Conservation (phyloP, 2,888 invertebrate species). For the Copidosoma aretas region DNA sequence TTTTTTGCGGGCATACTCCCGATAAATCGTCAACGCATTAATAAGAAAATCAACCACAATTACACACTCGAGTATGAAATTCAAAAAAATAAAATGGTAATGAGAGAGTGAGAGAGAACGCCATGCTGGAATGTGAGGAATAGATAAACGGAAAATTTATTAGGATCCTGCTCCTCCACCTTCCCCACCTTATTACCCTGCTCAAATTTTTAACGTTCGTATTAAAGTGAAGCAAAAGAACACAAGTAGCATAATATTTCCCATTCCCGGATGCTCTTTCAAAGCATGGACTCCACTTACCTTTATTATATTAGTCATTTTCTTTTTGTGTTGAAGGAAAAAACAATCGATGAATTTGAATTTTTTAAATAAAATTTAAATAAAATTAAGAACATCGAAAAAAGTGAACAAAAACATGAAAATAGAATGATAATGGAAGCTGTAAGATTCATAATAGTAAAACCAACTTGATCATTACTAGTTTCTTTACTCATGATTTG, state of each 20-base stretch:
- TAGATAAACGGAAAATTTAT: conserved; percentile 25
- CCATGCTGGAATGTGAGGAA: conserved; percentile 22
- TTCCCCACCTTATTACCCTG: conserved; percentile 31
- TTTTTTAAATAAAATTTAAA: conserved; percentile 33
- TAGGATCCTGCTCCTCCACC: conserved; percentile 32
- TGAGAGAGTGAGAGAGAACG: conserved; percentile 15
- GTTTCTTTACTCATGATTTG: conserved; percentile 60
- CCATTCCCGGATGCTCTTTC: conserved; percentile 42
- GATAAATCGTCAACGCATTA: conserved; percentile 16
- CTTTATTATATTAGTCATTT: conserved; percentile 45
- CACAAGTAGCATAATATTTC: conserved; percentile 39
- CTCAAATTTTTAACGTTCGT: conserved; percentile 38
- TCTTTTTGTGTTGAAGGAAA: conserved; percentile 42
- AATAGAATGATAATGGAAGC: conserved; percentile 20
- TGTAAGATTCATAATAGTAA: conserved; percentile 53
- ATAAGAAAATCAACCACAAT: conserved; percentile 20
- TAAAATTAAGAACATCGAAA: conserved; percentile 20
- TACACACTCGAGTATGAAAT: conserved; percentile 36
- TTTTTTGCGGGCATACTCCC: conserved; percentile 27
- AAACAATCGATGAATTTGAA: conserved; percentile 29
- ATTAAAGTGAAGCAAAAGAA: conserved; percentile 28
- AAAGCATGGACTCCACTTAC: conserved; percentile 46
- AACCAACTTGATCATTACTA: conserved; percentile 57
- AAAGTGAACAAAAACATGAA: conserved; percentile 19
- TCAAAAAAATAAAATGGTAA: conserved; percentile 19